Evolutionary conservation across 2,797 vertebrate genomes (phyloP), one percentile per base, ranked within the genome.

Genomic region (Sebastiscus albofasciatus): DNA sequence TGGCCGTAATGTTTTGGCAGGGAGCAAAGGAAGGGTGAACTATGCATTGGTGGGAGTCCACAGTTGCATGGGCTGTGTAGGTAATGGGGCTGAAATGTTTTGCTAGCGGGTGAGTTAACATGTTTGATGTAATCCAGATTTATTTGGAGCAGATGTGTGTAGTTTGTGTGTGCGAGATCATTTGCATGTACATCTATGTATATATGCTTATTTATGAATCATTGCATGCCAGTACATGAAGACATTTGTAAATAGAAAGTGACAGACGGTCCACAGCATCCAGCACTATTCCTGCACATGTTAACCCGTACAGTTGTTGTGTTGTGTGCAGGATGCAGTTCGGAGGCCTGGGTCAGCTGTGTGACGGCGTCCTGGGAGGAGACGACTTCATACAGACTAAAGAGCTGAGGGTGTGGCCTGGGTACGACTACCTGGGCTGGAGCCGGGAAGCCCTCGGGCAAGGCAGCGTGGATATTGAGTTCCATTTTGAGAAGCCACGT

Each of bases 381-480:
- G 97, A 99, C 3, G 97, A 99, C 92, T 99, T 99, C 75, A 80
- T 92, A 34, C 82, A 97, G 85, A 97, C 94, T 20, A 97, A 96
- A 49, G 98, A 99, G 93, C 94, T 98, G n/a, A 94, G 95, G 18
- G 97, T 99, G n/a, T 98, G 97, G 97, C 96, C 97, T 0, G 98
- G 98, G 11, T 99, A 99, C 1, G 98, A 99, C 92, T 99, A 98
- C 7, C 94, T 99, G 69, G 98, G 98, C 27, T 99, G 98, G 98
- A 96, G 88, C 71, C 95, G 96, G 0, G 95, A 96, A 12, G 94
- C 95, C 2, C 96, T 97, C 0, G 96, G 96, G 52, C 88, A 89
- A 0, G 94, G 95, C 82, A 97, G 95, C 0, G 90, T 99, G 87
- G 96, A 97, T 86, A 97, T 99, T 20, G 98, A 98, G 89, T 99